Percentiles rank a stretch among this genome's conserved stretches.
These are phyloP conservation scores for Puma concolor DNA, from an alignment of 2,113 vertebrate species.

Conservation along the genomic window DNA sequence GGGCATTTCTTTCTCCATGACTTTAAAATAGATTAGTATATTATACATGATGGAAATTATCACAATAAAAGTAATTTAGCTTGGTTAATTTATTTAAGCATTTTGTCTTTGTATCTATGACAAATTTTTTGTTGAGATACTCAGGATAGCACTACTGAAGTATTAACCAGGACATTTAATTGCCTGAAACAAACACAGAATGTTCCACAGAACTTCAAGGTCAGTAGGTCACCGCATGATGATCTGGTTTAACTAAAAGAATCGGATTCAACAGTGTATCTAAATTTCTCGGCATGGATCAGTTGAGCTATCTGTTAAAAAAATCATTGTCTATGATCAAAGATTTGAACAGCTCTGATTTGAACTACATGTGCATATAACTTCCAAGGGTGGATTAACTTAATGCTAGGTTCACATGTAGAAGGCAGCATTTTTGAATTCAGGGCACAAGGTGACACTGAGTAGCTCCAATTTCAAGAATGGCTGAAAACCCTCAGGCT, in stretches of 20 bases:
- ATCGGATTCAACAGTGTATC: not conserved
- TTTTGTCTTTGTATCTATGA: not conserved
- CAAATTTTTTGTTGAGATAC: slow-evolving; percentile 34
- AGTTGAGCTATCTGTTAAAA: not conserved
- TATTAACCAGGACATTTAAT: not conserved
- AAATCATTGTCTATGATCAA: not conserved
- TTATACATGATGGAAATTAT: not conserved
- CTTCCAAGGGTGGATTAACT: not conserved
- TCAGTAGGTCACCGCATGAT: not conserved
- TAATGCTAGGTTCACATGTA: not conserved
- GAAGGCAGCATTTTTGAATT: slow-evolving; percentile 51
- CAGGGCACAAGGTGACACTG: not conserved
- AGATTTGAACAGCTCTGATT: not conserved
- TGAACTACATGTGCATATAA: not conserved
- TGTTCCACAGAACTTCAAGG: not conserved
- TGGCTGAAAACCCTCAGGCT: not conserved
- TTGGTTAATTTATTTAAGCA: not conserved
- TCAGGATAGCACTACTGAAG: not conserved
- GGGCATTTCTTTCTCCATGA: not conserved
- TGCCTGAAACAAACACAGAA: not conserved
- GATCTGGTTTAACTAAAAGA: not conserved
- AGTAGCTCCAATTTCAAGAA: slow-evolving; percentile 62
- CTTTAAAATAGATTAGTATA: not conserved
- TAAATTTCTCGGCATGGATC: not conserved
- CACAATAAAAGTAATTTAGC: slow-evolving; percentile 7